Conservation (phyloP, 2,888 invertebrate species). For the Heliconius ismenius region DNA sequence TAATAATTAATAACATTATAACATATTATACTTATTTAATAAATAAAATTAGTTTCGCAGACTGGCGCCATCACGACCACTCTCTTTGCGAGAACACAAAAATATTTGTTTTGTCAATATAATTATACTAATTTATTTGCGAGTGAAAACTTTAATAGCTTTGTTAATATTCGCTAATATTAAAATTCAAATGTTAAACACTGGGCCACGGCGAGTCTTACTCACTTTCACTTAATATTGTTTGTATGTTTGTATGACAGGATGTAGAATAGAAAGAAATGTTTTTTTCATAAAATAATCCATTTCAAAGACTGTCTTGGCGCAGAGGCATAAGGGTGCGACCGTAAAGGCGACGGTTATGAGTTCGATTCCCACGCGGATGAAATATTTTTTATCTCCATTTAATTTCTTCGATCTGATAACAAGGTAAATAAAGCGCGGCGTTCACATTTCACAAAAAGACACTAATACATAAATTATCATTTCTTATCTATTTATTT, state of each 20-base stretch:
- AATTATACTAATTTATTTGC: constrained; percentile 27
- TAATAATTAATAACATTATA: neutral
- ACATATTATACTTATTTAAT: neutral
- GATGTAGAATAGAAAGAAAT: neutral
- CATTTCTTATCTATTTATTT: constrained; percentile 4
- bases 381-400: neutral
- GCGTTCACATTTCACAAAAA: neutral
- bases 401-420: neutral
- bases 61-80: neutral
- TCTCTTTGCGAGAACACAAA: neutral
- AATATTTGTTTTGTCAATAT: constrained; percentile 15
- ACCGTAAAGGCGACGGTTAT: neutral
- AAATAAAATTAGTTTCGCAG: neutral
- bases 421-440: neutral
- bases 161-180: constrained; percentile 18
- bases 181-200: constrained; percentile 8
- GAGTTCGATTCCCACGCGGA: neutral
- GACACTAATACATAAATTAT: neutral
- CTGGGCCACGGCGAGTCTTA: neutral
- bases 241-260: neutral
- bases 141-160: constrained; percentile 26
- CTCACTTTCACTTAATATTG: constrained; percentile 25
- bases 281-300: neutral
- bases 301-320: neutral
- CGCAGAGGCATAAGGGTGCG: neutral